Conservation (phyloP, 2,113 vertebrate genomes). For the Erpornis zantholeuca region DNA sequence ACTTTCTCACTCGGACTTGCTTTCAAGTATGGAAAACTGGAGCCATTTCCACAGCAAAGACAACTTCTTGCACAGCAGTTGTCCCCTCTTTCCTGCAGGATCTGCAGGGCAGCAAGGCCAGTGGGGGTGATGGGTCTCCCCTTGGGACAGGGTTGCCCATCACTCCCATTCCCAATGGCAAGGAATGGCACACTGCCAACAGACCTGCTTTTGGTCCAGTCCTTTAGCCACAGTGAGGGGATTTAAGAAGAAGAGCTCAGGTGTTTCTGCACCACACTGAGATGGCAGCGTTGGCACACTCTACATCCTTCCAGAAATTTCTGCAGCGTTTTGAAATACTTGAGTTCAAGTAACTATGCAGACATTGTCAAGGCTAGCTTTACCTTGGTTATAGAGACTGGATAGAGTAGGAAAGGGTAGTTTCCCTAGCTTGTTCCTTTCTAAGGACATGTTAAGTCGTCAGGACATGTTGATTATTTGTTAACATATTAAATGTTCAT, state of each 20-base stretch:
- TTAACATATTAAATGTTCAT: neutral
- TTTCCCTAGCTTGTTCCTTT: neutral
- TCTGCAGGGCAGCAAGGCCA: fast-evolving
- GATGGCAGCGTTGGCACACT: neutral
- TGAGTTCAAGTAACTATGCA: neutral
- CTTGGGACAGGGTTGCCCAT: neutral
- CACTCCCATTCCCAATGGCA: neutral
- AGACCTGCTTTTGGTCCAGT: neutral
- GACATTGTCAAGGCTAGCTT: neutral
- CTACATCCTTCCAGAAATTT: neutral
- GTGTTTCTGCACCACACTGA: neutral
- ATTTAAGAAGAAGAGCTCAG: neutral
- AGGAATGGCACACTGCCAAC: neutral
- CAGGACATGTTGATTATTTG: neutral
- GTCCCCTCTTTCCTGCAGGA: neutral
- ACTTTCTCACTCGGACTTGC: neutral
- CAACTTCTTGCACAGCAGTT: neutral
- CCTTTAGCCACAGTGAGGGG: neutral
- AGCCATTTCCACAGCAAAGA: neutral
- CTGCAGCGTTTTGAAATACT: neutral
- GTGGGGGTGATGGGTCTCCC: no score
- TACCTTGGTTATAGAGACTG: neutral
- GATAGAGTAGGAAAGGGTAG: neutral
- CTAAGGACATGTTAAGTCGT: neutral
- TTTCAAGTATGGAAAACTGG: neutral